Evolutionary conservation across 2,113 vertebrate species (phyloP), one percentile per base, ranked within the genome.

Genomic region (Eptesicus fuscus): DNA sequence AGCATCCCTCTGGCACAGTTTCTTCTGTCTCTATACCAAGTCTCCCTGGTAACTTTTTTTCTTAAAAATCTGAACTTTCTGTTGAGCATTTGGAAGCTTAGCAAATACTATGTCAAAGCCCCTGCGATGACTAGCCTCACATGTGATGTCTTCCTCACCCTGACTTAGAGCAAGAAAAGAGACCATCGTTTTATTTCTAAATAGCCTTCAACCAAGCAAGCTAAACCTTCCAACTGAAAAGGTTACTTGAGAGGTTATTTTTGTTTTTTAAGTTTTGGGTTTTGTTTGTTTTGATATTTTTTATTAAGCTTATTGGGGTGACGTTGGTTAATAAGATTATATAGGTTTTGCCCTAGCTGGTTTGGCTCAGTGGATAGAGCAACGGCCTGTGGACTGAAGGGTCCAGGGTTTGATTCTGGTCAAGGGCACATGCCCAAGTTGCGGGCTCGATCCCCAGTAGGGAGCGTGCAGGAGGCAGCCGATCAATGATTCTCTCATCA

Each of bases 61-160:
- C 86, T 83, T 83, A 56, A 59, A 88, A 92, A 65, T 89, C 37
- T n/a, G 20, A 91, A 87, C 71, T 74, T 86, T 94, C 20, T 3
- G 23, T 35, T 25, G 42, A 91, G 79, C 59, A 20, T 76, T 63
- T 59, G 91, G 94, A 83, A 96, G 56, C 73, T 70, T 30, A 25
- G 69, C 35, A 91, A 85, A 67, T 59, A 79, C 47, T 63, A 65
- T 69, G 83, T 70, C 44, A 20, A n/a, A 63, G 76, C 42, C 35
- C 18, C 86, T 47, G 18, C 88, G 35, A 67, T 79, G 59, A 94
- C 65, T 16, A 35, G 61, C 69, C 61, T 85, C 67, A 37, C 20
- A 4, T 44, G 40, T 37, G 61, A 65, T 70, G 42, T 90, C 80
- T 76, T 78, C 12, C 83, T 65, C n/a, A 61, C 5, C 40, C 42